These are phyloP conservation scores for Gavia stellata DNA, from an alignment of 2,113 vertebrate genomes.

Conservation along the genomic window DNA sequence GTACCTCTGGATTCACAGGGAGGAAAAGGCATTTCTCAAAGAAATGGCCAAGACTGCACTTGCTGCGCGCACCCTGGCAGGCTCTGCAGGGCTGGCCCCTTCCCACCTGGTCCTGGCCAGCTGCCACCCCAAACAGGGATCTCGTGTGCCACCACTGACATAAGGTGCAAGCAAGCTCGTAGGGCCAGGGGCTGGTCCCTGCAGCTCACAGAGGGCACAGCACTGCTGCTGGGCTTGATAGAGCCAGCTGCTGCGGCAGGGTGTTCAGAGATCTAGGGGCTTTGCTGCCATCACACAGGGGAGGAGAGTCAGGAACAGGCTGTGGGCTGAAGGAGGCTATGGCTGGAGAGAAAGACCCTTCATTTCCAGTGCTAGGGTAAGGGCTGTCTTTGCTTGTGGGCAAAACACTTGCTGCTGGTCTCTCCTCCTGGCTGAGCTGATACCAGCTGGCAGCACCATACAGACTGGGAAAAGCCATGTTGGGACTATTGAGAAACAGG, in stretches of 20 bases:
- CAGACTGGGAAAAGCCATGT: neutral
- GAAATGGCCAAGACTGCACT: neutral
- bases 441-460: neutral
- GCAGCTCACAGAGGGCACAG: neutral
- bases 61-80: fast-evolving
- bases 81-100: neutral
- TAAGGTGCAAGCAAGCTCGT: neutral
- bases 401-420: neutral
- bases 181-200: neutral
- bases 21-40: neutral
- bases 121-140: neutral
- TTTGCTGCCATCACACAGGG: neutral
- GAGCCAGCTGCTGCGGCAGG: neutral
- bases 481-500: neutral
- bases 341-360: neutral
- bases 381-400: neutral
- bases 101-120: neutral
- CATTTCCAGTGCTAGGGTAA: neutral
- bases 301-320: neutral
- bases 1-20: neutral
- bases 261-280: neutral
- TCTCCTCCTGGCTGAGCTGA: neutral
- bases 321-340: neutral
- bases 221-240: neutral
- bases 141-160: neutral